Base-by-base conservation (phyloP, 2,888 invertebrate genomes). In the Hololepta plana region DNA sequence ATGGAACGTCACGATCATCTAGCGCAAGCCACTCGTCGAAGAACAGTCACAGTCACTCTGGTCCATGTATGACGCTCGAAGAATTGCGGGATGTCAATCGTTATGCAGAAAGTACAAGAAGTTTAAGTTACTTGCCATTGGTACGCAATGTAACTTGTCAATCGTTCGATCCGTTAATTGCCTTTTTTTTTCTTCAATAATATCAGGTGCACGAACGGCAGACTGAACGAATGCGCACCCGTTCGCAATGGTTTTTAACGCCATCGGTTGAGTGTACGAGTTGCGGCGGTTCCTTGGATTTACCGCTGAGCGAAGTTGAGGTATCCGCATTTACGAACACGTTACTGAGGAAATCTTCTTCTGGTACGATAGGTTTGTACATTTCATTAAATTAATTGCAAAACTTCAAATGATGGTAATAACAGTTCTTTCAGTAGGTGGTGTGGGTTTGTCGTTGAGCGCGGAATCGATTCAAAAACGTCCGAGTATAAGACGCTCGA, bases 181-280 rank as follows among this genome's bases (percentile, higher is more conserved):
- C n/a, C n/a, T n/a, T n/a, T n/a, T n/a, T n/a, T n/a, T n/a, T 11
- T 3, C 11, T 22, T 22, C 11, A 22, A 10, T 22, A 4, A 22
- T 10, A 5, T 4, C 12, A 87, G 82, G 90, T 91, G 44, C 88
- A 90, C 63, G 88, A 90, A 62, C 70, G 90, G 51, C 95, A 96
- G 66, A 80, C 91, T 38, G 87, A 87, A 52, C 71, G 95, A 43
- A 90, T 96, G 87, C 74, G 85, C 53, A 90, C 91, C 39, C 73
- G 95, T 42, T 91, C 91, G 32, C 91, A 95, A 62, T 96, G 95
- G 95, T 95, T 91, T 64, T 70, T 87, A 55, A 74, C 75, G 45
- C 74, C 74, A 31, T 64, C 67, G 8, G 60, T 60, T 33, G 56
- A 56, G 30, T 56, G 56, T 37, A 43, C 50, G 12, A 54, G 53